Base-by-base conservation (phyloP, 2,888 invertebrate species). In the Diachrysia chrysitis region DNA sequence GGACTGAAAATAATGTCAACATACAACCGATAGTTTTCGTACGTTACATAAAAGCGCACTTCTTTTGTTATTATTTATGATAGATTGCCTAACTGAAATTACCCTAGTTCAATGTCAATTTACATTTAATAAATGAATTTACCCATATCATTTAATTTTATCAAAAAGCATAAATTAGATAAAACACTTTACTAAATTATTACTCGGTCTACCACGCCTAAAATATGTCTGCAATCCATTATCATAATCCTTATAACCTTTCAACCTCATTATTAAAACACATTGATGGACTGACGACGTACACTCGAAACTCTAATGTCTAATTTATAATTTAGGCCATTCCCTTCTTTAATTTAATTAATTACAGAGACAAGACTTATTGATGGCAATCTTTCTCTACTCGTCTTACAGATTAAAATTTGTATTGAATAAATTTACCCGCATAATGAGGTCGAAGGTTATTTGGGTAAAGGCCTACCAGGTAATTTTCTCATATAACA, bases 391-490 rank as follows among this genome's bases (percentile, higher is more conserved):
- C 80, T 72, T 58, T 86, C 83, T 74, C 61, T 68, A 78, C 76
- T 84, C 82, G 69, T 77, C 60, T 81, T 75, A 74, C 83, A 76
- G 73, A 83, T 79, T 82, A 73, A 82, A 83, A 84, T 79, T 66
- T 71, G 25, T 59, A 72, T 76, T 73, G 81, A 78, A 81, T 80
- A 76, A 79, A 83, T 73, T 71, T 81, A 78, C 74, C 75, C 76
- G 66, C 67, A 74, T 85, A 90, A 89, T 87, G 79, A 85, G 89
- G 88, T 89, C 87, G 84, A 72, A 88, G 89, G 90, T 88, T 86
- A 89, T 87, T 78, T 82, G 83, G 86, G 84, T 85, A 83, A 82
- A 82, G 79, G 82, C 78, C 83, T 79, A 71, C 16, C 63, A 78
- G 71, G 74, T 61, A 73, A 76, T 77, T 76, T 76, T 58, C 37